These are phyloP conservation scores for Caerostris extrusa DNA, from an alignment of 1,140 invertebrate genomes.

Conservation along the genomic window DNA sequence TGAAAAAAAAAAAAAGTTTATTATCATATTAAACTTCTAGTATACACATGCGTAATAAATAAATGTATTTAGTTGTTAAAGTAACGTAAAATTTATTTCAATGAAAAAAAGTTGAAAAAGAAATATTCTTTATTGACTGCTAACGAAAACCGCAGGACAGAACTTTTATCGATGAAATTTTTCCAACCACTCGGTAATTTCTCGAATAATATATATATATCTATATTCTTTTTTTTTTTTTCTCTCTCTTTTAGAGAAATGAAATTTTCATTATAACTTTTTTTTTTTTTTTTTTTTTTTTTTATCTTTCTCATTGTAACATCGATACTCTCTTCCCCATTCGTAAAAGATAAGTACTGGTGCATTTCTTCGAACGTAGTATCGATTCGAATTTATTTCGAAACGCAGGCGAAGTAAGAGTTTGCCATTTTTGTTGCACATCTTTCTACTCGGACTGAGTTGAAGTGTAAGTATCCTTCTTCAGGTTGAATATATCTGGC, in stretches of 20 bases:
- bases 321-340: not conserved
- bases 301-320: not conserved
- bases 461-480: slow-evolving; percentile 65
- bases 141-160: slow-evolving; percentile 16
- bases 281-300: not conserved
- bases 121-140: not conserved
- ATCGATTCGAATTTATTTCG: slow-evolving; percentile 40
- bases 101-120: not conserved
- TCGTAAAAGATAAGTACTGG: slow-evolving; percentile 13
- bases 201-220: not conserved
- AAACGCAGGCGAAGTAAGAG: not conserved
- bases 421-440: slow-evolving; percentile 58
- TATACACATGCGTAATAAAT: not conserved
- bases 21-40: too few relatives aligned
- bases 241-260: not conserved
- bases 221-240: not conserved
- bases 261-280: not conserved
- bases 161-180: slow-evolving; percentile 26
- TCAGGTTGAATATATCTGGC: not conserved
- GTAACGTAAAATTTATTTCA: not conserved
- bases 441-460: slow-evolving; percentile 61
- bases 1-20: too few relatives aligned
- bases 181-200: slow-evolving; percentile 38
- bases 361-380: slow-evolving; percentile 20
- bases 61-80: not conserved